phyloP scores from a whole-genome alignment of 2,797 vertebrate species.

The Hydrolagus colliei region DNA sequence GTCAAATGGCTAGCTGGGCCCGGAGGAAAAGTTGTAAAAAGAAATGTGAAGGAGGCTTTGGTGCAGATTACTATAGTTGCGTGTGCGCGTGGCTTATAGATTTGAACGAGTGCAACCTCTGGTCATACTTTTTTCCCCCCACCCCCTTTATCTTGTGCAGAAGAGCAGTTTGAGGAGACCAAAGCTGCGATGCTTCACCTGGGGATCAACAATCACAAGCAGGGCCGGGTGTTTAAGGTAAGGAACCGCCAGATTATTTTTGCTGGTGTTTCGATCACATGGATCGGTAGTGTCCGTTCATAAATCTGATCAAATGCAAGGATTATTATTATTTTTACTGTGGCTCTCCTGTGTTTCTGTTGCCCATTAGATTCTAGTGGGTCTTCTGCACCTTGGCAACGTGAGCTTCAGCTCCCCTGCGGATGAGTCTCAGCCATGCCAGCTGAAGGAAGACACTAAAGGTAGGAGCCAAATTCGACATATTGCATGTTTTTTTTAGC shows the following conservation, averaged over 20 bases:
- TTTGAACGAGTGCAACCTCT: background rate
- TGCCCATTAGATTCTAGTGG: conserved; percentile 70
- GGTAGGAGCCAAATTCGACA: conserved; percentile 52
- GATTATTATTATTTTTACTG: too few species aligned
- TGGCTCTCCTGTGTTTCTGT: background rate
- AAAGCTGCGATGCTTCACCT: conserved; percentile 80
- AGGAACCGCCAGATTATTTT: conserved; percentile 34
- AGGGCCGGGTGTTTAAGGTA: conserved; percentile 82
- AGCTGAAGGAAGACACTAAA: conserved; percentile 57
- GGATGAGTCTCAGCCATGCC: conserved; percentile 75
- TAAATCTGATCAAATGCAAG: too few species aligned
- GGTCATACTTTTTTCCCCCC: conserved; percentile 34
- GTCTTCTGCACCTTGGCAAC: conserved; percentile 84
- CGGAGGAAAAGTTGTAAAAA: too few species aligned
- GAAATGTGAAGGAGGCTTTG: too few species aligned
- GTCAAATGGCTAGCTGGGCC: too few species aligned
- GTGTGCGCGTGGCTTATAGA: too few species aligned
- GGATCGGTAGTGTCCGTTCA: too few species aligned
- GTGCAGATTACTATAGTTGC: too few species aligned
- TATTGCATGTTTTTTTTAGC: background rate
- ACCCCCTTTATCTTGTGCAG: conserved; percentile 54
- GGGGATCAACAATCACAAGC: conserved; percentile 64
- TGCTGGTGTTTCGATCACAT: too few species aligned
- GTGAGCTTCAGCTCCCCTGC: conserved; percentile 60
- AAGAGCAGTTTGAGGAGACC: conserved; percentile 81